Base-by-base conservation (phyloP, 2,888 invertebrate species). In the Ophioninae sp. region DNA sequence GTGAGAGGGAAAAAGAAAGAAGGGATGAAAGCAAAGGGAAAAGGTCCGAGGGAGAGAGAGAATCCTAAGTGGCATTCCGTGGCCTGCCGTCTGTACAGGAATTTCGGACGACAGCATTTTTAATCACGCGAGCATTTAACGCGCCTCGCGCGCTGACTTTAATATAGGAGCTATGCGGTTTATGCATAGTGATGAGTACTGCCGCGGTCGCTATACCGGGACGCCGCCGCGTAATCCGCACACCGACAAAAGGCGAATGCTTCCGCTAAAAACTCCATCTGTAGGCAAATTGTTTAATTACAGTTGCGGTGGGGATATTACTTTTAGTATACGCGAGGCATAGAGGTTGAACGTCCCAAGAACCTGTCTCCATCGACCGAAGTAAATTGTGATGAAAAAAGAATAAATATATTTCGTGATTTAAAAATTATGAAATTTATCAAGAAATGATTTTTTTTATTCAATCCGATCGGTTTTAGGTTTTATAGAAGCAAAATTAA, bases 231-330 rank as follows among this genome's bases (percentile, higher is more conserved):
- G 78, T 82, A 84, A 70, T 81, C 79, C 76, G 79, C 77, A 85
- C 79, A 79, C 87, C 82, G 87, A 75, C 80, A 81, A 79, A 82
- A 76, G 72, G 77, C 82, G 57, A 82, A 91, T 91, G 89, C 89
- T 90, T 88, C 83, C 85, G 87, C 90, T 91, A 91, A 93, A 92
- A 92, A 92, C 91, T 92, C 89, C 91, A 93, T 93, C 91, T 92
- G 91, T 92, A 92, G 88, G 92, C 91, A 92, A 93, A 93, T 93
- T 92, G 92, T 92, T 92, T 91, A 93, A 92, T 93, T 92, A 92
- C 81, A 74, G 88, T 89, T 88, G 88, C 83, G 88, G 88, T 88
- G 89, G 86, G 73, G 61, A 84, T 84, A 81, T 81, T 81, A 64
- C 78, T 81, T 79, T 56, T 70, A n/a, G 77, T n/a, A 10, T 56